Evolutionary conservation across 2,797 vertebrate genomes (phyloP).

Genomic region (Enteromius afrohamiltoni): DNA sequence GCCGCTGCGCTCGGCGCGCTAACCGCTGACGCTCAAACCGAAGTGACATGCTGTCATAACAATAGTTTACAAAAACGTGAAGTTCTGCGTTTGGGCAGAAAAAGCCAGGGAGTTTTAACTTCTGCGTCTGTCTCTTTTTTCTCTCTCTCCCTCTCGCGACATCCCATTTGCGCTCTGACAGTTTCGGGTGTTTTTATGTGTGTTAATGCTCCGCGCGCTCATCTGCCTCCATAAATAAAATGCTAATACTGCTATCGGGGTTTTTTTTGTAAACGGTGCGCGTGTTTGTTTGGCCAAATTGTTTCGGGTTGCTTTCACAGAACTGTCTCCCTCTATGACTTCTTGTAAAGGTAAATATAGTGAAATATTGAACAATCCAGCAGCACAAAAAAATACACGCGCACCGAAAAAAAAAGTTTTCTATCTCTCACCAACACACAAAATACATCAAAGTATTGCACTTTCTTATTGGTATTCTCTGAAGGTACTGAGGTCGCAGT

Average conservation of each 20-base stretch:
- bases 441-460: slow-evolving; percentile 41
- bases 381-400: slow-evolving; percentile 38
- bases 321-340: slow-evolving; percentile 26
- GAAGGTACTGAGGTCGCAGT: slow-evolving; percentile 79
- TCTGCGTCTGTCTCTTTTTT: slow-evolving; percentile 58
- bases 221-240: slow-evolving; percentile 33
- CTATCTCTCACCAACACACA: slow-evolving; percentile 47
- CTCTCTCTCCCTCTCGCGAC: slow-evolving; percentile 49
- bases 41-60: slow-evolving; percentile 98
- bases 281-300: slow-evolving; percentile 25
- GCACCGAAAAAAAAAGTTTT: slow-evolving; percentile 29
- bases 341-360: slow-evolving; percentile 36
- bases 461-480: slow-evolving; percentile 79
- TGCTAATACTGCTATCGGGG: slow-evolving; percentile 17
- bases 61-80: slow-evolving; percentile 86
- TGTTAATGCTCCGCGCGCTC: slow-evolving; percentile 48
- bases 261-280: slow-evolving; percentile 43
- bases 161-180: slow-evolving; percentile 76
- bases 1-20: slow-evolving; percentile 70
- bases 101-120: slow-evolving; percentile 58
- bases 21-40: slow-evolving; percentile 87
- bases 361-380: slow-evolving; percentile 49
- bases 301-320: slow-evolving; percentile 25
- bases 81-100: slow-evolving; percentile 83
- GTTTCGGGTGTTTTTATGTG: slow-evolving; percentile 76